Evolutionary conservation across 2,113 vertebrate species (phyloP).

Genomic region (Pomatostomus ruficeps): DNA sequence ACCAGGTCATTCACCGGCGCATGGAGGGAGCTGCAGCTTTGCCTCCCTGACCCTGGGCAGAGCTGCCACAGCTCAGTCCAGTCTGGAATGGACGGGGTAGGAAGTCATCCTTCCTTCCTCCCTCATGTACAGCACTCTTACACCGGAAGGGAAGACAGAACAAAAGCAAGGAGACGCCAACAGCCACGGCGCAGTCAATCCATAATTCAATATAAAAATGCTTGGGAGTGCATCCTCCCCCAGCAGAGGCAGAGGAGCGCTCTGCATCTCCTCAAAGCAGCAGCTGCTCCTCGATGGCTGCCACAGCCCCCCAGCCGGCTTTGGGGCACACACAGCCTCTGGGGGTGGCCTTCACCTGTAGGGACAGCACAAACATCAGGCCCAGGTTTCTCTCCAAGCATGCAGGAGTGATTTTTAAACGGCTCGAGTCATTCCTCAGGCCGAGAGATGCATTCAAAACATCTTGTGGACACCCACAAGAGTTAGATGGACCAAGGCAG

Average conservation of each 20-base stretch:
- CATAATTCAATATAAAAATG: not conserved
- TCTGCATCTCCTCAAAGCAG: not conserved
- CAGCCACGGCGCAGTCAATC: accelerated
- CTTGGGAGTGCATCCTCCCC: not conserved
- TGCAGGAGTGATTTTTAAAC: not conserved
- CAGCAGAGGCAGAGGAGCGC: not conserved
- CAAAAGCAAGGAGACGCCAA: not conserved
- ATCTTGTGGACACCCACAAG: not conserved
- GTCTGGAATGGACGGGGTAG: accelerated
- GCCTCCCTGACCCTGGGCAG: not conserved
- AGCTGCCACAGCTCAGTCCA: not conserved
- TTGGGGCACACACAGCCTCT: not conserved
- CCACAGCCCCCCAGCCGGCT: not conserved
- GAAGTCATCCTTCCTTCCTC: not conserved
- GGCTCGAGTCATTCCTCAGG: not conserved
- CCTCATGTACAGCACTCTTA: not conserved
- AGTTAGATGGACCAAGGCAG: not conserved
- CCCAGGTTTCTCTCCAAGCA: not conserved
- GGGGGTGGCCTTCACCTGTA: not conserved
- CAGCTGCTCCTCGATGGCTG: not conserved
- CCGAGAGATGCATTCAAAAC: not conserved
- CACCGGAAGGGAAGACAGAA: not conserved
- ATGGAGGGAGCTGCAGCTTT: not conserved
- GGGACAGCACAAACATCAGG: not conserved
- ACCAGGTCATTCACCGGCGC: not conserved